Conservation (phyloP, 2,797 vertebrate species). For the Poecile montanus region DNA sequence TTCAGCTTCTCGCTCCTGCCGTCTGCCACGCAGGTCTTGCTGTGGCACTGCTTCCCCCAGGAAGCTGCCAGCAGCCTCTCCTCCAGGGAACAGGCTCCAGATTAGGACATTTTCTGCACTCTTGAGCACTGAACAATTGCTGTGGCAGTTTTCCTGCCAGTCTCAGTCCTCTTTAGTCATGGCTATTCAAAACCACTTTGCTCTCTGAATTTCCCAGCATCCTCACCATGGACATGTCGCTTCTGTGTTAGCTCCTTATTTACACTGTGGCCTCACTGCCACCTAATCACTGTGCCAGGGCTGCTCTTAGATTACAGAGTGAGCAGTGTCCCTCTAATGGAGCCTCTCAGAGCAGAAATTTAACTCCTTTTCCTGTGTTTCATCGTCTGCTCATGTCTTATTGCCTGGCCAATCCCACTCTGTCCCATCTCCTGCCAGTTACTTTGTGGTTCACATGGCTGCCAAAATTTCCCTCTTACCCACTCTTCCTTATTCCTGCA, state of each 20-base stretch:
- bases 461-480: neutral
- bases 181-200: neutral
- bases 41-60: neutral
- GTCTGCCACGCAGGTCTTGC: neutral
- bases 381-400: neutral
- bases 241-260: neutral
- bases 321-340: neutral
- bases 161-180: neutral
- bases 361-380: neutral
- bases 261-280: neutral
- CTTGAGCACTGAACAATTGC: neutral
- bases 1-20: neutral
- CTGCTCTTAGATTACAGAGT: neutral
- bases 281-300: neutral
- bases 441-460: neutral
- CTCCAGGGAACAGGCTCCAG: neutral
- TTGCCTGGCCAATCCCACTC: neutral
- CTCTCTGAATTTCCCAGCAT: neutral
- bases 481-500: neutral
- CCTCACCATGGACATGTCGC: accelerated
- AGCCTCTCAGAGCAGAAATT: neutral
- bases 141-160: neutral
- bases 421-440: neutral
- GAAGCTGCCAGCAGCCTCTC: accelerated
- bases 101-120: neutral